Percentiles rank a stretch among this genome's conserved stretches.
Conservation (phyloP, 2,113 vertebrate species). For the Charina bottae region DNA sequence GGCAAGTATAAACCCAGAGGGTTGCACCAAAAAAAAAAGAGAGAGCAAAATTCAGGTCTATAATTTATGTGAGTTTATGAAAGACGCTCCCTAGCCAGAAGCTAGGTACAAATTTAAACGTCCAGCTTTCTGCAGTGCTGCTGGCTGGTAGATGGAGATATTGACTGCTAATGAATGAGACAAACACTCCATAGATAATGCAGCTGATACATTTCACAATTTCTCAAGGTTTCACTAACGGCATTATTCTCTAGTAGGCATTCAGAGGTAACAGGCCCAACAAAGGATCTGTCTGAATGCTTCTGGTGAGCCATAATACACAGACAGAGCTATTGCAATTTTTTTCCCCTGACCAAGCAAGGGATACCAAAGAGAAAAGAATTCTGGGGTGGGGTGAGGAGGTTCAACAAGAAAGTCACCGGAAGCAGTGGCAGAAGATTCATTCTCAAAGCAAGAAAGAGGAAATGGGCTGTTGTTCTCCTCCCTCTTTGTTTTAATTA, state of each 20-base stretch:
- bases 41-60: slow-evolving; percentile 41
- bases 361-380: not conserved
- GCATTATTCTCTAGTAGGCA: not conserved
- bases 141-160: slow-evolving; percentile 14
- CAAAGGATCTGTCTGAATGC: not conserved
- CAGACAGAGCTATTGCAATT: not conserved
- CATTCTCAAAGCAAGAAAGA: not conserved
- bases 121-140: not conserved
- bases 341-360: not conserved
- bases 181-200: not conserved
- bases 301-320: not conserved
- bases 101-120: not conserved
- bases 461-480: not conserved
- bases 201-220: not conserved
- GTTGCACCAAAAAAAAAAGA: not conserved
- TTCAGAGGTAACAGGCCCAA: not conserved
- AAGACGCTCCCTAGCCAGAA: slow-evolving; percentile 47
- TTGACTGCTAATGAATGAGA: slow-evolving; percentile 30
- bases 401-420: not conserved
- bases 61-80: slow-evolving; percentile 62
- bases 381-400: not conserved
- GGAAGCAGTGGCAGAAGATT: not conserved
- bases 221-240: slow-evolving; percentile 7
- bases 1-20: slow-evolving; percentile 37
- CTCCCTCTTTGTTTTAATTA: too few relatives aligned